Percentiles rank a stretch among this genome's conserved stretches.
Conservation (phyloP, 2,797 vertebrate genomes). For the Passerculus sandwichensis region DNA sequence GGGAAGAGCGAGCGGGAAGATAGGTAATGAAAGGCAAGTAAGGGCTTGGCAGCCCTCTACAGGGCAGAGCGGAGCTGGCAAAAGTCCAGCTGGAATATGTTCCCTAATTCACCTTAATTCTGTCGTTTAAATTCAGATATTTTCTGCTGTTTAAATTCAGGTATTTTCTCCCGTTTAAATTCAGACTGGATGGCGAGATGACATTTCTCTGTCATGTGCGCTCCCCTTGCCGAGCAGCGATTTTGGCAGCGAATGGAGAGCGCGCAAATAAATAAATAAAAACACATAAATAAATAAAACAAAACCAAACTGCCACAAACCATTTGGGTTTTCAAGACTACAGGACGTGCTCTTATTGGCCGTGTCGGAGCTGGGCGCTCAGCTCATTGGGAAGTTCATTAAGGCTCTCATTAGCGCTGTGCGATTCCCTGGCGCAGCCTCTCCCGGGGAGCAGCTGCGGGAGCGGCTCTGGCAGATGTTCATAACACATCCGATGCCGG, state of each 20-base stretch:
- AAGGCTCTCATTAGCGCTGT: slow-evolving; percentile 66
- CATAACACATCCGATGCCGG: slow-evolving; percentile 48
- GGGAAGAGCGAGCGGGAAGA: not conserved
- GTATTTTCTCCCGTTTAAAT: not conserved
- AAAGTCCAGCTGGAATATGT: slow-evolving; percentile 8
- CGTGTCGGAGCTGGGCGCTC: slow-evolving; percentile 29
- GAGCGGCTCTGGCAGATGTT: slow-evolving; percentile 68
- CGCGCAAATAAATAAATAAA: not conserved
- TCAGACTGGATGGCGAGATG: not conserved
- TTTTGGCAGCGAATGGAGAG: not conserved
- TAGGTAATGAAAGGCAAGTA: slow-evolving; percentile 1
- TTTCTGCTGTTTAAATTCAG: not conserved
- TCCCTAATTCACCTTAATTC: slow-evolving; percentile 57
- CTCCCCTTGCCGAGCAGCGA: not conserved
- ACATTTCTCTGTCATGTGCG: not conserved
- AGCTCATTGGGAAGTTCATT: slow-evolving; percentile 71
- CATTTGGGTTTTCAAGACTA: slow-evolving; percentile 2
- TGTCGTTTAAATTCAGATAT: not conserved
- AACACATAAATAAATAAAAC: not conserved
- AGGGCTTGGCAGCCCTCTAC: not conserved
- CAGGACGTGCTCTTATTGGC: slow-evolving; percentile 41
- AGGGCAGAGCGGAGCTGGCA: slow-evolving; percentile 13
- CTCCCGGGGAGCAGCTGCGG: slow-evolving; percentile 57
- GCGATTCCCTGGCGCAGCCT: slow-evolving; percentile 62
- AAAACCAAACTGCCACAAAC: not conserved